phyloP scores from a whole-genome alignment of 1,140 invertebrate genomes.

The Metaphire vulgaris region DNA sequence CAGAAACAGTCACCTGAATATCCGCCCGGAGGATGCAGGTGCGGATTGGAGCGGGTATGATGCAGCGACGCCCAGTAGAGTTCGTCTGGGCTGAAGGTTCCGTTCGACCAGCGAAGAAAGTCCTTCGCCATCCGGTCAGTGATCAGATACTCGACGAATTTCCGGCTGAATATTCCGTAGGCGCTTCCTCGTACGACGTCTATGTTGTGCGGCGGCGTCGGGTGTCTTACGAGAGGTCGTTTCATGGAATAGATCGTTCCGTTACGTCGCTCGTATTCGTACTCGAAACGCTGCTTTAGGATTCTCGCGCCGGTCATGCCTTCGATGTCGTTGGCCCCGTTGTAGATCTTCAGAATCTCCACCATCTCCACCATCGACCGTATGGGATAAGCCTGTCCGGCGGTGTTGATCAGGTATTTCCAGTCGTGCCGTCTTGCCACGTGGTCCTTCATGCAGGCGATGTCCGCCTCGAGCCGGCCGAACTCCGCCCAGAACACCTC shows the following conservation, averaged over 20 bases:
- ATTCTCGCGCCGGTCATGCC: constrained; percentile 18
- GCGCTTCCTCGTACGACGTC: constrained; percentile 43
- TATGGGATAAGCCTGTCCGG: constrained; percentile 36
- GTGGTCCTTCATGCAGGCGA: constrained; percentile 41
- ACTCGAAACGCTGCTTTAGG: constrained; percentile 24
- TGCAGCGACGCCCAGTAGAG: constrained; percentile 45
- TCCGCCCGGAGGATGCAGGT: constrained; percentile 36
- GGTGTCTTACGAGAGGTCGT: constrained; percentile 29
- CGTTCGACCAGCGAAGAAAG: constrained; percentile 38
- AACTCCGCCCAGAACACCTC: constrained; percentile 35
- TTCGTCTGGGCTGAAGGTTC: constrained; percentile 44
- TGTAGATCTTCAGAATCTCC: constrained; percentile 35
- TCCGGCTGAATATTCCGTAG: constrained; percentile 41
- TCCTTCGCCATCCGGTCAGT: constrained; percentile 32
- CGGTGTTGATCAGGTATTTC: constrained; percentile 39
- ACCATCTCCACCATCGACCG: constrained; percentile 37
- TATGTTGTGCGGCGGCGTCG: constrained; percentile 34
- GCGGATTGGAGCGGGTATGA: constrained; percentile 34
- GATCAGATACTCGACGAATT: constrained; percentile 42
- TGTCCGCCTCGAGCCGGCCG: constrained; percentile 35
- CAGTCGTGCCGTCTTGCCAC: constrained; percentile 26
- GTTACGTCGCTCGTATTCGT: constrained; percentile 29
- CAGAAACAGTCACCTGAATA: no score
- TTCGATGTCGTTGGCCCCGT: no score
- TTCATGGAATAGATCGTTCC: background rate